Base-by-base conservation (phyloP, 2,113 vertebrate genomes). In the Muntiacus muntjak region DNA sequence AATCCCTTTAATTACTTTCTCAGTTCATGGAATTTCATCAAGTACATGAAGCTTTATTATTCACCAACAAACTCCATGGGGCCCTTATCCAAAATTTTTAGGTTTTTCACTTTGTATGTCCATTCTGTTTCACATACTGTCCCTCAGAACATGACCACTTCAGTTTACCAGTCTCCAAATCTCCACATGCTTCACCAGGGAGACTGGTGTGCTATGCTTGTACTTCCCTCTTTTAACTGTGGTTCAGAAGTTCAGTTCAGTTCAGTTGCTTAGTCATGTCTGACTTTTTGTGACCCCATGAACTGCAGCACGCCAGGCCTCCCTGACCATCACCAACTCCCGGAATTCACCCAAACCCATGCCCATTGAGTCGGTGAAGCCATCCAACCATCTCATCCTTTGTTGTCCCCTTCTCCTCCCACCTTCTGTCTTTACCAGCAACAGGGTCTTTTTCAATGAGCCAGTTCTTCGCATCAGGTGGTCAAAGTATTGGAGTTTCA, bases 221-320 rank as follows among this genome's bases (percentile, higher is more conserved):
- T 50, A 12, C 5, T n/a, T 13, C 21, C 28, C 15, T 45, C 12
- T 23, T 25, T 19, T 64, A 40, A 36, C 8, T 36, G 12, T 57
- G 28, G 79, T 83, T 62, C 33, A 26, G 45, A 58, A 78, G 16
- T 21, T 67, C 64, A 36, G 64, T 19, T 67, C 64, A 67, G 33
- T 21, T 67, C 16, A 67, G 64, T 67, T 9, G 2, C 33, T 36
- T n/a, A 36, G 64, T 36, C 1, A 0, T 67, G 33, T 36, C 64
- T 1, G 0, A 67, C 64, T 36, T 8, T 67, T 67, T 10, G 33
- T 2, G 8, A 67, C 17, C 33, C 64, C 16, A 2, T 19, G 64
- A 67, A 67, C 17, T 0, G 0, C 33, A 67, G 17, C 7, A 67
- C 1, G 7, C 7, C 33, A 36, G 33, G 33, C 4, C 64, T 67